phyloP scores from a whole-genome alignment of 2,113 vertebrate species.

The Periophthalmus modestus region DNA sequence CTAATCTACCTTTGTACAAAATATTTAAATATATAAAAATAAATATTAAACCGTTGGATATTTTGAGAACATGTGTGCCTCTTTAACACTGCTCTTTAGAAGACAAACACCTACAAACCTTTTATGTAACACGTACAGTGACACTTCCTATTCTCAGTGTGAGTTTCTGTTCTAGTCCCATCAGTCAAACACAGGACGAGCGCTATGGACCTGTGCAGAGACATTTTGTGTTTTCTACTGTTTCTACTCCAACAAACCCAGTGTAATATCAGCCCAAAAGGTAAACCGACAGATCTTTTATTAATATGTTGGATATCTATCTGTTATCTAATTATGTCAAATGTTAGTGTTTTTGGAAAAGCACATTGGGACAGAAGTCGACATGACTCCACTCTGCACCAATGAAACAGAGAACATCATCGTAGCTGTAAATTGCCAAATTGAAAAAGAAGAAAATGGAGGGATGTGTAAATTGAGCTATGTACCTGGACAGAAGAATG shows the following conservation, averaged over 20 bases:
- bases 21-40: no score
- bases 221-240: slow-evolving; percentile 4
- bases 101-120: no score
- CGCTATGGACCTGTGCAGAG: not conserved
- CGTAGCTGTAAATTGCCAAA: fast-evolving
- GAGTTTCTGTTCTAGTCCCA: not conserved
- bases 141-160: no score
- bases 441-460: not conserved
- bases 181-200: not conserved
- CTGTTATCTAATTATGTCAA: not conserved
- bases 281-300: slow-evolving; percentile 10
- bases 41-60: no score
- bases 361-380: not conserved
- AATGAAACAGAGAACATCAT: not conserved
- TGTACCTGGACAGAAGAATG: fast-evolving
- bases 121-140: no score
- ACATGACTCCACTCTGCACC: slow-evolving; percentile 4
- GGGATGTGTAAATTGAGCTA: slow-evolving; percentile 1
- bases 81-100: no score
- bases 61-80: no score
- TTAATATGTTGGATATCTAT: not conserved
- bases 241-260: not conserved
- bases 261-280: fast-evolving
- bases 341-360: slow-evolving; percentile 22
- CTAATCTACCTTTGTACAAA: no score